Evolutionary conservation across 1,140 invertebrate genomes (phyloP), one percentile per base, ranked within the genome.

Genomic region (Drosophila gunungcola): DNA sequence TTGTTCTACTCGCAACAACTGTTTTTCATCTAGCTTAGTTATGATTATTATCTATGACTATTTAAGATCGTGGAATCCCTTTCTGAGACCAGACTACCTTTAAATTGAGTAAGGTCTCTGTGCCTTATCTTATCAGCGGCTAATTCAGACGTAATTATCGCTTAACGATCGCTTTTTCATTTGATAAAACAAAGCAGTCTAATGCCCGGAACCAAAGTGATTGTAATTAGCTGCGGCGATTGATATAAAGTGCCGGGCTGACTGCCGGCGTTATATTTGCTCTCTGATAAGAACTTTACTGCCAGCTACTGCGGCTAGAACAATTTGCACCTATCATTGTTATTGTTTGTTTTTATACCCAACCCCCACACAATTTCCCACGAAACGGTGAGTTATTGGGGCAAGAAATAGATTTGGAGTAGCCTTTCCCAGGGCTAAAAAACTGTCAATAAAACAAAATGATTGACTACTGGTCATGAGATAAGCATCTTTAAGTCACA

Each of bases 111-210:
- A 58, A 60, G 68, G 68, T 58, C 69, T 55, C 49, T n/a, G 0
- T n/a, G 11, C 29, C n/a, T 61, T 73, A 80, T 80, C 77, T 79
- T 58, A 79, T 75, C 73, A 39, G 2, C 27, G 25, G 29, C 53
- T 58, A 73, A 67, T 73, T 61, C 45, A 56, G 43, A 32, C 34
- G 36, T 60, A 78, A 62, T 79, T 61, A 79, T 73, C 55, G 69
- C 32, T 45, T 57, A 65, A 52, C 61, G 62, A 79, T 79, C 61
- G 61, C 16, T 48, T 65, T 65, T 53, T 34, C 46, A 43, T 77
- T 49, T 77, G 74, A 77, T 78, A 77, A 77, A 77, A 60, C 16
- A 51, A 52, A 34, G 57, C 46, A 13, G 16, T 36, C 39, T 73
- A 45, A 36, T 52, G 27, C 64, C 69, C 54, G 68, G 39, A 73